Base-by-base conservation (phyloP, 2,888 invertebrate species). In the Lingula anatina region DNA sequence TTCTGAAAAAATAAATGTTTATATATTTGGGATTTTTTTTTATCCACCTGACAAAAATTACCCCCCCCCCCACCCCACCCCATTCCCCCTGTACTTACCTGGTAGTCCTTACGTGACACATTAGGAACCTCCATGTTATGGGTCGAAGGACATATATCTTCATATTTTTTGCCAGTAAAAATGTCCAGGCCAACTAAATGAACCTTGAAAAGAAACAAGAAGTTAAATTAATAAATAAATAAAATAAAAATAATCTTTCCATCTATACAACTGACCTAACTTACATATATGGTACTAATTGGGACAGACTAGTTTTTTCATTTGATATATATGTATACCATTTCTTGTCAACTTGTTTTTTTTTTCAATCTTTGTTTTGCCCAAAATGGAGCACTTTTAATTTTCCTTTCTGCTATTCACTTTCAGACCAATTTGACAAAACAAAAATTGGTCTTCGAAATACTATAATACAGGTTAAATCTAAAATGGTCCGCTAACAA, bases 201-300 rank as follows among this genome's bases (percentile, higher is more conserved):
- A 68, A 97, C 93, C 75, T 77, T 50, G 15, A 61, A 49, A 23
- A 7, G 18, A 39, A 18, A 18, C 21, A 20, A 39, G 40, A 39
- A 9, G 57, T 81, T 91, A 96, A 81, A n/a, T n/a, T n/a, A n/a
- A n/a, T n/a, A n/a, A n/a, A n/a, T n/a, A n/a, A n/a, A n/a, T n/a
- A n/a, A n/a, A n/a, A n/a, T n/a, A n/a, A n/a, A n/a, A n/a, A n/a
- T n/a, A n/a, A n/a, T n/a, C n/a, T n/a, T n/a, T n/a, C n/a, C n/a
- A n/a, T 99, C 99, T 79, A 90, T 92, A 77, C 97, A 90, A 81
- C 91, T 93, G 57, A 99, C 97, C 81, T 94, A 90, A 57, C 99
- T 99, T 61, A 97, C 97, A 79, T 96, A 93, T 96, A 99, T 97
- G 82, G 99, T 99, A 83, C 99, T 97, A 80, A 97, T 99, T n/a